Evolutionary conservation across 2,113 vertebrate species (phyloP).

Genomic region (Empidonax traillii): DNA sequence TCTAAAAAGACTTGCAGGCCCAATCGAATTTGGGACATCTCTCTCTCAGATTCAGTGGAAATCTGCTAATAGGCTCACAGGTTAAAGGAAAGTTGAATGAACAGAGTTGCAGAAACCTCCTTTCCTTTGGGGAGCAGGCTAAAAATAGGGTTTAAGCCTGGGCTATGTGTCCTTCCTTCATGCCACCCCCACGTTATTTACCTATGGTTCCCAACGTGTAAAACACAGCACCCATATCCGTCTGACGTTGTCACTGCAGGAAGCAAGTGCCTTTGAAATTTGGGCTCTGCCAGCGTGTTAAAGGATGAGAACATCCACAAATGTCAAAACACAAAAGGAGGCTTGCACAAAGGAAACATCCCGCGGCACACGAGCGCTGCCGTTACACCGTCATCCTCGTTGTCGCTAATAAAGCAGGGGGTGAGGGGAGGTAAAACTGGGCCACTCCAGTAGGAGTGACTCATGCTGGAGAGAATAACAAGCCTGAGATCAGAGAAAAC

Average conservation of each 20-base stretch:
- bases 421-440: neutral
- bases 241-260: neutral
- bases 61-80: neutral
- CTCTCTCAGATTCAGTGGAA: neutral
- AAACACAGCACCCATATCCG: neutral
- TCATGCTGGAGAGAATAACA: neutral
- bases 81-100: neutral
- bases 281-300: neutral
- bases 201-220: neutral
- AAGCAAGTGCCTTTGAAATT: neutral
- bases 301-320: neutral
- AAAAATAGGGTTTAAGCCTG: neutral
- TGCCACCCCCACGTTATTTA: neutral
- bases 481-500: slow-evolving; percentile 19
- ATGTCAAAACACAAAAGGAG: slow-evolving; percentile 1
- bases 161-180: neutral
- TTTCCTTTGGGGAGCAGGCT: neutral
- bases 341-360: neutral
- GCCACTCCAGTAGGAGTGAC: neutral
- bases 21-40: neutral
- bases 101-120: neutral
- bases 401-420: neutral
- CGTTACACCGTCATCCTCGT: rapidly evolving
- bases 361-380: neutral
- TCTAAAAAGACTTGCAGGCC: neutral